A percentile compares a stretch with the other conserved stretches of the same genome.
Conservation (phyloP, 2,113 vertebrate species). For the Chaetops frenatus region DNA sequence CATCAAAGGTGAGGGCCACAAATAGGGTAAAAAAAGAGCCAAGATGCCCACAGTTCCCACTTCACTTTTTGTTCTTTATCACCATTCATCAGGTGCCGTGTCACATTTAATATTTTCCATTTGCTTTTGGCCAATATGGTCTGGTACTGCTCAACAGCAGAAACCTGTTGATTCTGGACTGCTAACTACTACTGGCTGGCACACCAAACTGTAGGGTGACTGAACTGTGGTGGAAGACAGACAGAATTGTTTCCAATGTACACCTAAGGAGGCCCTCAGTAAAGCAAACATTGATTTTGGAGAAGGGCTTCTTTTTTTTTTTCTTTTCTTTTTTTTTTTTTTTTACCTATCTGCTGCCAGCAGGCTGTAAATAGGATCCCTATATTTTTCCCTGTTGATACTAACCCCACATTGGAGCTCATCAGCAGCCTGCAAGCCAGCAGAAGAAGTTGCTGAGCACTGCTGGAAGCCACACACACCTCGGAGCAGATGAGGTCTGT, state of each 20-base stretch:
- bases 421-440: conserved; percentile 15
- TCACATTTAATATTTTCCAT: conserved; percentile 38
- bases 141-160: conserved; percentile 49
- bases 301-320: conserved; percentile 2
- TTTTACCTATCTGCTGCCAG: conserved; percentile 58
- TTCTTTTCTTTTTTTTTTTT: not conserved
- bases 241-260: conserved; percentile 76
- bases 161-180: conserved; percentile 74
- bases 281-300: conserved; percentile 80
- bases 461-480: conserved; percentile 32
- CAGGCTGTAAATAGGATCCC: conserved; percentile 71
- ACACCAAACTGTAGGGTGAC: conserved; percentile 53
- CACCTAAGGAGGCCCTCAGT: conserved; percentile 75
- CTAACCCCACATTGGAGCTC: conserved; percentile 48
- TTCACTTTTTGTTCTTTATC: not conserved
- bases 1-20: not conserved
- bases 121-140: not conserved
- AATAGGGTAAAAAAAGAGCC: not conserved
- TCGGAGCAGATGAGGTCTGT: conserved; percentile 15
- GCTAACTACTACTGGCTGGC: conserved; percentile 58
- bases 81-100: not conserved
- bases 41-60: not conserved
- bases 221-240: conserved; percentile 72
- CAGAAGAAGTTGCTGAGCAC: conserved; percentile 1
- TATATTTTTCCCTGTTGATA: conserved; percentile 62